phyloP scores from a whole-genome alignment of 1,140 invertebrate genomes.

The Cardiocondyla obscurior region DNA sequence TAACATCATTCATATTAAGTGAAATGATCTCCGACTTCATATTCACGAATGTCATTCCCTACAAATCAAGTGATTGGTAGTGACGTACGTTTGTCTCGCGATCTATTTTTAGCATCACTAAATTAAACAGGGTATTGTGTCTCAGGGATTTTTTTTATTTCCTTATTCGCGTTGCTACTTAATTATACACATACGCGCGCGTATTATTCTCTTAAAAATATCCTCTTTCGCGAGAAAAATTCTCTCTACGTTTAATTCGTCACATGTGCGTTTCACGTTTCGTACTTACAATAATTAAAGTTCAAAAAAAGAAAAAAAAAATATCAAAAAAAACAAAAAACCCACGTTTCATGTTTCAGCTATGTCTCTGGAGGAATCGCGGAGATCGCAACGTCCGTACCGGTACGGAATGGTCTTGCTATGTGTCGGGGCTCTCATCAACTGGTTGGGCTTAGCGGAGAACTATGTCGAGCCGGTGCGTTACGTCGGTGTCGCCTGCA shows the following conservation, averaged over 20 bases:
- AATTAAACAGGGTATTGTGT: slow-evolving; percentile 6
- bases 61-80: slow-evolving; percentile 12
- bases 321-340: too few species aligned
- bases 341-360: slow-evolving; percentile 81
- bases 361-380: slow-evolving; percentile 87
- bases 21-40: neutral
- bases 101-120: neutral
- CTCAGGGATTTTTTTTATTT: too few species aligned
- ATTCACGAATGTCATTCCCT: slow-evolving; percentile 11
- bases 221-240: neutral
- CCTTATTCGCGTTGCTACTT: neutral
- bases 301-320: neutral
- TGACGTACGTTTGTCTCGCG: neutral
- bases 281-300: too few species aligned
- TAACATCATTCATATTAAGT: slow-evolving; percentile 21
- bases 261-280: too few species aligned
- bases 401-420: slow-evolving; percentile 90
- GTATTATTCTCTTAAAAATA: neutral
- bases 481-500: slow-evolving; percentile 90
- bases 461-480: slow-evolving; percentile 89
- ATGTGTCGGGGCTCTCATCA: slow-evolving; percentile 90
- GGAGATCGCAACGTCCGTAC: slow-evolving; percentile 88
- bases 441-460: slow-evolving; percentile 90
- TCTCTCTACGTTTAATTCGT: too few species aligned
- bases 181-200: neutral